Base-by-base conservation (phyloP, 2,888 invertebrate genomes). In the Heliconius sara region DNA sequence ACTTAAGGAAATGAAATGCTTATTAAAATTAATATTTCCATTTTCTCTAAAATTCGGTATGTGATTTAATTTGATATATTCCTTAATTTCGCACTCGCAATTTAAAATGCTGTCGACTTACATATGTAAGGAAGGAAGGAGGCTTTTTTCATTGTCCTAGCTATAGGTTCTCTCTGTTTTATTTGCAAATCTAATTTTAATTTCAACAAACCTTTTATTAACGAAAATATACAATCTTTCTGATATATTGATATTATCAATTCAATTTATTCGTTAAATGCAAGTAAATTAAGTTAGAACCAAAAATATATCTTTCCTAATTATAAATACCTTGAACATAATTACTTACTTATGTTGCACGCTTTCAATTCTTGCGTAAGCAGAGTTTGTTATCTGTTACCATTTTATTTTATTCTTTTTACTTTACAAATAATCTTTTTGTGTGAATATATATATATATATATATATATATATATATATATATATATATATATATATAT, bases 291-390 rank as follows among this genome's bases (percentile, higher is more conserved):
- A 47, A 9, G 27, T 0, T 63, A 63, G 4, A 0, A 65, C 12
- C 63, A 16, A 65, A 65, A 65, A 65, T 7, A 65, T 65, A 27
- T 65, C n/a, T 60, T 65, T 65, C 13, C 65, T 65, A 65, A 25
- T 63, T 25, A 25, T 63, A 57, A 60, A 22, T 25, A 70, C 68
- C 68, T 70, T 70, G 70, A 25, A 43, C 25, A 27, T 70, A 70
- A 47, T 77, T 60, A 34, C 52, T 52, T 34, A 66, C n/a, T 47
- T 66, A 47, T 52, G 75, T 47, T 76, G 16, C 25, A 47, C 68
- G 25, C 43, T 43, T 70, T 70, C 70, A 25, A 16, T 70, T 43
- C 43, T 70, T 70, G 43, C 70, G 70, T 70, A 43, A 70, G 25
- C 25, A 43, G 25, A 43, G 16, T 43, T 70, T 43, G 25, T 70